phyloP scores from a whole-genome alignment of 2,113 vertebrate species.

The Centropristis striata region DNA sequence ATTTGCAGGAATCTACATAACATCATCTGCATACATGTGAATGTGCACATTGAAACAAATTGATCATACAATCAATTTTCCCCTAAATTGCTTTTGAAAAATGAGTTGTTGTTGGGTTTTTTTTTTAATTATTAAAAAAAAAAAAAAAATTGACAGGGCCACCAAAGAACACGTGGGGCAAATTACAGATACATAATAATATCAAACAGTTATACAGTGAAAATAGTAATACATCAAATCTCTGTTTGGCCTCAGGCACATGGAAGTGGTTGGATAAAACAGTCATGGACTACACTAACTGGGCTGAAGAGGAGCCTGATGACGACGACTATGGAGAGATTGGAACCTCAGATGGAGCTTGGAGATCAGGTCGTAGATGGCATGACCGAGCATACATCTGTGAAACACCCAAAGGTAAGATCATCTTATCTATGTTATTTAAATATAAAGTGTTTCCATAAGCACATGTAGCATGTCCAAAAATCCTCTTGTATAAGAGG shows the following conservation, averaged over 20 bases:
- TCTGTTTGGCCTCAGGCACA: constrained; percentile 72
- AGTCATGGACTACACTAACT: constrained; percentile 90
- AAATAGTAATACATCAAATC: background rate
- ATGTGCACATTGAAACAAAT: background rate
- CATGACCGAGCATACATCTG: constrained; percentile 89
- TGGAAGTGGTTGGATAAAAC: constrained; percentile 92
- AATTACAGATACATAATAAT: background rate
- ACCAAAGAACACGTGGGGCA: background rate
- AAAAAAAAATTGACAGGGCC: background rate
- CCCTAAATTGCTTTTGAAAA: too few relatives aligned
- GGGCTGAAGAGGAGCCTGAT: constrained; percentile 85
- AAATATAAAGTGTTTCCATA: background rate
- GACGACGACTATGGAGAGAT: constrained; percentile 76
- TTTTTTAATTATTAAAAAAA: too few relatives aligned
- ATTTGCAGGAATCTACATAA: background rate
- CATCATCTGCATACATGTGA: background rate
- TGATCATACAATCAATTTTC: background rate
- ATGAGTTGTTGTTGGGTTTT: too few relatives aligned
- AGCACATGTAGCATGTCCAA: background rate
- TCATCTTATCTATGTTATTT: background rate
- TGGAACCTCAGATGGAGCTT: constrained; percentile 80
- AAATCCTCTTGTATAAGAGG: background rate
- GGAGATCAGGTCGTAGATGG: constrained; percentile 88
- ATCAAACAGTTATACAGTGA: background rate
- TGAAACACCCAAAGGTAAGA: constrained; percentile 92